phyloP scores from a whole-genome alignment of 2,888 invertebrate species.

The Drosophila affinis region DNA sequence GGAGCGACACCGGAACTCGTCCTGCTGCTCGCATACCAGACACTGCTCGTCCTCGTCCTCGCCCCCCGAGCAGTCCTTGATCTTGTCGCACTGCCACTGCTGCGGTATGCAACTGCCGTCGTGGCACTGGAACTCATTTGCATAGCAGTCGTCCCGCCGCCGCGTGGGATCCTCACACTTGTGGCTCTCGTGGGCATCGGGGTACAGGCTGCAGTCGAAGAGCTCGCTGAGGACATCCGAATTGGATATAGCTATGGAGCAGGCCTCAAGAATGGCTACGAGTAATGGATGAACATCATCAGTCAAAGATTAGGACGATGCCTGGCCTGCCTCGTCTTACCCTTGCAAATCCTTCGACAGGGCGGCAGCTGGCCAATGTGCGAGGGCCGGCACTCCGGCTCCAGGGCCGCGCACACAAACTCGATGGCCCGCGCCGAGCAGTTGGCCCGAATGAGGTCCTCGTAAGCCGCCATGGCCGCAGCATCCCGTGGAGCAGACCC shows the following conservation, averaged over 20 bases:
- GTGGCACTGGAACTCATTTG: slow-evolving; percentile 85
- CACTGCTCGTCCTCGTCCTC: slow-evolving; percentile 84
- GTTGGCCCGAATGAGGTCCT: slow-evolving; percentile 86
- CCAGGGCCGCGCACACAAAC: slow-evolving; percentile 87
- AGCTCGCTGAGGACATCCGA: slow-evolving; percentile 85
- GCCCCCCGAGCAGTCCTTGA: slow-evolving; percentile 84
- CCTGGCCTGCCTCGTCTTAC: slow-evolving; percentile 79
- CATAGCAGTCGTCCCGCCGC: slow-evolving; percentile 84
- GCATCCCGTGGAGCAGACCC: slow-evolving; percentile 69
- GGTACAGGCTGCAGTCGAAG: slow-evolving; percentile 87
- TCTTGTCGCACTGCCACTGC: slow-evolving; percentile 86
- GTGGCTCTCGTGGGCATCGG: slow-evolving; percentile 84
- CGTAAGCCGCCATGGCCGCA: slow-evolving; percentile 85
- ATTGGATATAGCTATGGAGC: slow-evolving; percentile 86
- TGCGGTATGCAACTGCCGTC: slow-evolving; percentile 87
- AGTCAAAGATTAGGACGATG: slow-evolving; percentile 13
- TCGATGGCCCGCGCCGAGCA: slow-evolving; percentile 87
- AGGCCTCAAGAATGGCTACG: slow-evolving; percentile 86
- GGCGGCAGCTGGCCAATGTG: slow-evolving; percentile 86
- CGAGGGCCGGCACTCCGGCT: slow-evolving; percentile 88
- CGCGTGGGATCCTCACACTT: slow-evolving; percentile 85
- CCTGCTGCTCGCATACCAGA: slow-evolving; percentile 82
- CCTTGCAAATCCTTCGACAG: slow-evolving; percentile 87
- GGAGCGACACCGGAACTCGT: slow-evolving; percentile 84
- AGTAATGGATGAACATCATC: neutral